Evolutionary conservation across 2,888 invertebrate genomes (phyloP).

Genomic region (Margaritifera margaritifera): DNA sequence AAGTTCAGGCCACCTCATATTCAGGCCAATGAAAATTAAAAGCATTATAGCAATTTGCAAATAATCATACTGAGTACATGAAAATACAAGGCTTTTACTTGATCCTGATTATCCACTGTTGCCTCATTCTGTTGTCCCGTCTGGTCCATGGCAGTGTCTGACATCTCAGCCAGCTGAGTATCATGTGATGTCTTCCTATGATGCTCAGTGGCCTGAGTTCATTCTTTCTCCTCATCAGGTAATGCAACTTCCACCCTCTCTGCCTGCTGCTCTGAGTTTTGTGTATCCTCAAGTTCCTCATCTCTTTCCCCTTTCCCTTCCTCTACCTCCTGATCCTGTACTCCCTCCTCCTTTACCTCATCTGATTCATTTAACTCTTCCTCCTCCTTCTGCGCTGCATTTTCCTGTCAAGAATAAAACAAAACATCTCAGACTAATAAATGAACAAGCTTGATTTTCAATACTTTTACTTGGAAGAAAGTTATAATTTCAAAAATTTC

Average conservation of each 20-base stretch:
- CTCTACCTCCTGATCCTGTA: conserved; percentile 34
- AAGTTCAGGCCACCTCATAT: too few species aligned
- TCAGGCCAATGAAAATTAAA: too few species aligned
- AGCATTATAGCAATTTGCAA: too few species aligned
- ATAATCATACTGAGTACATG: too few species aligned
- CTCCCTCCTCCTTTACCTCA: conserved; percentile 1
- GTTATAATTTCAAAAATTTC: too few species aligned
- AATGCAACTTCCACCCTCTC: conserved; percentile 75
- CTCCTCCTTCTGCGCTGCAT: conserved; percentile 33
- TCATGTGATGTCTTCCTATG: conserved; percentile 59
- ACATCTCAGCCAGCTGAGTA: conserved; percentile 49
- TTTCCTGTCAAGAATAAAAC: too few species aligned
- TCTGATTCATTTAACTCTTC: conserved; percentile 17
- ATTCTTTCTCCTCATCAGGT: conserved; percentile 70
- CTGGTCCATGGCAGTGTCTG: conserved; percentile 55
- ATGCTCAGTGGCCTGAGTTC: conserved; percentile 45
- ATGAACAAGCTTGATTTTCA: too few species aligned
- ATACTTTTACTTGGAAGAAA: too few species aligned
- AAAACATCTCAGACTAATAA: too few species aligned
- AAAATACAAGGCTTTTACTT: conserved; percentile 36
- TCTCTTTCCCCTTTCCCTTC: conserved; percentile 46
- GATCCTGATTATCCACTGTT: conserved; percentile 54
- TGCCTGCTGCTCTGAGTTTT: conserved; percentile 5
- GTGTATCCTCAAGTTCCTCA: conserved; percentile 19
- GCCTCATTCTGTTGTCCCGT: conserved; percentile 35